phyloP scores from a whole-genome alignment of 2,888 invertebrate genomes.

The Parnassius smintheus region DNA sequence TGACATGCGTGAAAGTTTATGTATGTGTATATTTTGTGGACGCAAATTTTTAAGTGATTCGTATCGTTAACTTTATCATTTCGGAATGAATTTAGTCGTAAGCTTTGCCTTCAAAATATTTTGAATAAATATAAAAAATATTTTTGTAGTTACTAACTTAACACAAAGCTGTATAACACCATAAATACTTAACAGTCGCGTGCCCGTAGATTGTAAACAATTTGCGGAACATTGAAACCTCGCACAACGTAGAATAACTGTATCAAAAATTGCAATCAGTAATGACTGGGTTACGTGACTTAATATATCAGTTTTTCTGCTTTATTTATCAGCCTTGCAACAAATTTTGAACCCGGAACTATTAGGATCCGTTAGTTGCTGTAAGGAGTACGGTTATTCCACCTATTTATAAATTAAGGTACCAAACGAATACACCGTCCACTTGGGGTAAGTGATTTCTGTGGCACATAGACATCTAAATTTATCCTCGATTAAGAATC shows the following conservation, averaged over 20 bases:
- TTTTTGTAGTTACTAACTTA: not conserved
- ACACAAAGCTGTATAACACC: not conserved
- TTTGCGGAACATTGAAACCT: constrained; percentile 8
- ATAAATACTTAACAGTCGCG: not conserved
- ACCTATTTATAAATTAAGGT: too few relatives aligned
- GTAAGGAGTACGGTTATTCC: not conserved
- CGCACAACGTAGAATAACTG: constrained; percentile 15
- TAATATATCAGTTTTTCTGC: constrained; percentile 5
- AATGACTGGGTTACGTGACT: constrained; percentile 15
- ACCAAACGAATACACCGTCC: too few relatives aligned
- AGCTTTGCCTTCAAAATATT: not conserved
- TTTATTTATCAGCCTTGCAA: not conserved
- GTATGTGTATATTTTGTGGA: too few relatives aligned
- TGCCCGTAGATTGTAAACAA: not conserved
- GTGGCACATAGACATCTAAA: too few relatives aligned
- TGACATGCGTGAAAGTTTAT: too few relatives aligned
- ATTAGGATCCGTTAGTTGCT: not conserved
- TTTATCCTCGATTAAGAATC: too few relatives aligned
- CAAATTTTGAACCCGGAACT: constrained; percentile 21
- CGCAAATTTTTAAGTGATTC: not conserved
- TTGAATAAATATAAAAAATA: not conserved
- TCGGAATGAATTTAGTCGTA: not conserved
- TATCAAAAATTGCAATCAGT: constrained; percentile 23
- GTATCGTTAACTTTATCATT: not conserved
- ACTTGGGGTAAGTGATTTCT: too few relatives aligned